Conservation (phyloP, 2,888 invertebrate species). For the Drosophila histrio region DNA sequence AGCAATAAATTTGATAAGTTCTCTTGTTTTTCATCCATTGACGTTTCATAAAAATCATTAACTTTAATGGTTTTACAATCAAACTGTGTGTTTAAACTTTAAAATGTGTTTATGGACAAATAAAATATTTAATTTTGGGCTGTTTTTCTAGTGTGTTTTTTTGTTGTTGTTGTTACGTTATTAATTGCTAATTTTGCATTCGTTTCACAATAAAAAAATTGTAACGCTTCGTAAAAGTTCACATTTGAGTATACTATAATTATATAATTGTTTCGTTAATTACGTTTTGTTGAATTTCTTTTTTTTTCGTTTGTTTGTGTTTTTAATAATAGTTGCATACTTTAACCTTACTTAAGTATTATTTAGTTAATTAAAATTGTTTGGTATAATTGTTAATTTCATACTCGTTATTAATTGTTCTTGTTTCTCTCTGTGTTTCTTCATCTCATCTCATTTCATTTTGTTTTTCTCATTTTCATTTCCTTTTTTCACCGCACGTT, state of each 20-base stretch:
- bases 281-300: slow-evolving; percentile 51
- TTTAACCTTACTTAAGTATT: slow-evolving; percentile 64
- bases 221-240: slow-evolving; percentile 69
- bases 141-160: slow-evolving; percentile 1
- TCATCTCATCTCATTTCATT: slow-evolving; percentile 22
- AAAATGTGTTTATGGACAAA: slow-evolving; percentile 15
- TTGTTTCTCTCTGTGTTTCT: slow-evolving; percentile 35
- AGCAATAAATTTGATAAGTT: slow-evolving; percentile 67
- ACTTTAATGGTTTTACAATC: slow-evolving; percentile 7
- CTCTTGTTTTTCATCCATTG: slow-evolving; percentile 5
- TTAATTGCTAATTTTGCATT: slow-evolving; percentile 51
- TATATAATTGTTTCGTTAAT: slow-evolving; percentile 65
- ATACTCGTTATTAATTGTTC: slow-evolving; percentile 66
- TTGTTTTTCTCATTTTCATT: slow-evolving; percentile 27
- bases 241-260: slow-evolving; percentile 67
- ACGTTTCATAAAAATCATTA: slow-evolving; percentile 16
- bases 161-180: slow-evolving; percentile 19
- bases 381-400: slow-evolving; percentile 68
- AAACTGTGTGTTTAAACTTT: too few relatives aligned
- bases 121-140: slow-evolving; percentile 15
- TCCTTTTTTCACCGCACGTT: slow-evolving; percentile 83
- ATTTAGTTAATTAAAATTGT: slow-evolving; percentile 74
- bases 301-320: slow-evolving; percentile 48
- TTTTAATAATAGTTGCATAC: slow-evolving; percentile 69
- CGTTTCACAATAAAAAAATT: slow-evolving; percentile 65